Evolutionary conservation across 2,113 vertebrate species (phyloP), one percentile per base, ranked within the genome.

Genomic region (Ciconia boyciana): DNA sequence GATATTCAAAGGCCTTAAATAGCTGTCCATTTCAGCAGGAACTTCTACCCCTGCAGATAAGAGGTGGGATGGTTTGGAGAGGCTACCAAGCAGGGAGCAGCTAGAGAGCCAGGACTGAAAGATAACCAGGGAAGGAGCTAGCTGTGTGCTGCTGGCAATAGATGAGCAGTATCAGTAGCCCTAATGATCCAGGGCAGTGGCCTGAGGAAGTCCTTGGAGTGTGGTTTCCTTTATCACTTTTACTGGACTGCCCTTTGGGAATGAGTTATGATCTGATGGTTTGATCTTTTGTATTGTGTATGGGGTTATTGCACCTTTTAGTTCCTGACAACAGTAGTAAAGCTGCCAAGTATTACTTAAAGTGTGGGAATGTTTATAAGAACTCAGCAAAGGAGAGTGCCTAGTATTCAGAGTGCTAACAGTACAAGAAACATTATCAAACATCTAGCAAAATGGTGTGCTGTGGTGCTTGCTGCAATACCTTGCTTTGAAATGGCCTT

Each of bases 301-400:
- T 2, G 91, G 86, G 95, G 84, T 95, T 95, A 96, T 93, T 97
- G 92, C 95, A 94, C 93, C 96, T 97, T 83, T 95, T 89, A 94
- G 93, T 46, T 95, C 91, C 87, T 95, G 96, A 94, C 93, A 97
- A 93, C 91, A 55, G 87, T 39, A 94, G 94, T 97, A 97, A 97
- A 97, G 91, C 94, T 96, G 95, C 96, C 96, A 96, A 94, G 89
- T 11, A 14, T 90, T 96, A 83, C 89, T 96, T 90, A 88, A 94
- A 96, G 97, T 91, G 95, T 93, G 97, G 97, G 97, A 94, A 97
- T 96, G 95, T 97, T 96, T 97, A 80, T 93, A 90, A 79, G 89
- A 94, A 29, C 77, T 93, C 89, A 44, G 94, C 87, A 85, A 31
- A 89, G 91, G 54, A 89, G 84, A 91, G 78, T 13, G 87, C 82